Conservation (phyloP, 2,797 vertebrate genomes). For the Adrianichthys oophorus region DNA sequence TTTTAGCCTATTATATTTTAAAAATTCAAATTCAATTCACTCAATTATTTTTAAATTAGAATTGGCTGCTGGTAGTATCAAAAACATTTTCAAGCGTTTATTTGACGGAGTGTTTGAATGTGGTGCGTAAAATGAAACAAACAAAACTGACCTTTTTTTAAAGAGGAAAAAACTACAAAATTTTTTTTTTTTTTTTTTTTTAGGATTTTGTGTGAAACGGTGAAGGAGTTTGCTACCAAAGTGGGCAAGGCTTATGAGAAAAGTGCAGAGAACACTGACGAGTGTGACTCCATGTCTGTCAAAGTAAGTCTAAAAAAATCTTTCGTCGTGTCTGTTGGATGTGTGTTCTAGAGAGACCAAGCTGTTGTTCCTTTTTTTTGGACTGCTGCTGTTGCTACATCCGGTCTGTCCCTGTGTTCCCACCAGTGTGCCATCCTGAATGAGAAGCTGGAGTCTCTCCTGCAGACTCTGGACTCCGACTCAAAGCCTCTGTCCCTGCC, state of each 20-base stretch:
- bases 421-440: slow-evolving; percentile 89
- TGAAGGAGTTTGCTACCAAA: slow-evolving; percentile 97
- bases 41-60: no score
- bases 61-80: no score
- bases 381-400: neutral
- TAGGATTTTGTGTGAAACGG: slow-evolving; percentile 96
- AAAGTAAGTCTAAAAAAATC: slow-evolving; percentile 82
- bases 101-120: no score
- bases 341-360: neutral
- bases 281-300: slow-evolving; percentile 87
- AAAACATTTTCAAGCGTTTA: no score
- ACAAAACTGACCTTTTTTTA: no score
- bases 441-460: slow-evolving; percentile 93
- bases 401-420: neutral
- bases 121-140: no score
- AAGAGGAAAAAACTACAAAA: neutral
- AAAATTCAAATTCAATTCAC: no score
- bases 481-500: slow-evolving; percentile 75
- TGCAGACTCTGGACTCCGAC: slow-evolving; percentile 88
- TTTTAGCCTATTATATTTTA: no score
- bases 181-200: neutral
- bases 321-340: neutral
- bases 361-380: neutral
- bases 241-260: slow-evolving; percentile 93
- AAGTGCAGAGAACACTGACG: slow-evolving; percentile 85